A percentile compares a stretch with the other conserved stretches of the same genome.
Conservation (phyloP, 2,113 vertebrate species). For the Anser brachyrhynchus region DNA sequence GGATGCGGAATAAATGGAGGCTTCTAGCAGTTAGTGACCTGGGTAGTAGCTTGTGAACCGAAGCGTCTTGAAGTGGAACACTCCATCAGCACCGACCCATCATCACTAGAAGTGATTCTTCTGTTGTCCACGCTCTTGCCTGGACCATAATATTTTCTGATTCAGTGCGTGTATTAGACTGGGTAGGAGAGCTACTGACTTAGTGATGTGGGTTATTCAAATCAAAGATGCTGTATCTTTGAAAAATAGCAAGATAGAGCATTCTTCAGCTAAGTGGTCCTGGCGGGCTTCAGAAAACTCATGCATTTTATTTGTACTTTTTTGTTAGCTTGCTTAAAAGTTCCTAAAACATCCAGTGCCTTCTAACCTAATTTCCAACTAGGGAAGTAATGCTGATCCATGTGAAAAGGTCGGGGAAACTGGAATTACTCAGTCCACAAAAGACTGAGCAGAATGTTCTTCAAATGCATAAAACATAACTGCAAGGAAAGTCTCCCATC, state of each 20-base stretch:
- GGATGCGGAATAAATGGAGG: not conserved
- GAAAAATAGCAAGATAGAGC: not conserved
- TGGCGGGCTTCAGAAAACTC: not conserved
- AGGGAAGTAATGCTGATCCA: not conserved
- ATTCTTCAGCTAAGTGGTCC: not conserved
- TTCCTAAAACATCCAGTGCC: not conserved
- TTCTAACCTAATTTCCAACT: not conserved
- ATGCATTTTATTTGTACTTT: not conserved
- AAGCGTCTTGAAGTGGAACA: slow-evolving; percentile 15
- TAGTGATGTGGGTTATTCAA: not conserved
- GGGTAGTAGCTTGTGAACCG: not conserved
- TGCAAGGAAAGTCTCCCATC: not conserved
- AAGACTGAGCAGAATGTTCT: not conserved
- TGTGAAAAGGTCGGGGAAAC: not conserved
- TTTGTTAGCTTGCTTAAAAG: not conserved
- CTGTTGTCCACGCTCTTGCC: not conserved
- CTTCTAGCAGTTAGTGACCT: slow-evolving; percentile 12
- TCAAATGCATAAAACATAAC: not conserved
- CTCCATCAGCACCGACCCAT: not conserved
- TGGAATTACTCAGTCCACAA: not conserved
- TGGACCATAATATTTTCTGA: not conserved
- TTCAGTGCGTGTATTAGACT: not conserved
- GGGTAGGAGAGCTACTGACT: not conserved
- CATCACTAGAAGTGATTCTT: not conserved
- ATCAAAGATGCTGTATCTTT: not conserved